A percentile compares a stretch with the other conserved stretches of the same genome.
Conservation (phyloP, 2,888 invertebrate genomes). For the Tuberolachnus salignus region DNA sequence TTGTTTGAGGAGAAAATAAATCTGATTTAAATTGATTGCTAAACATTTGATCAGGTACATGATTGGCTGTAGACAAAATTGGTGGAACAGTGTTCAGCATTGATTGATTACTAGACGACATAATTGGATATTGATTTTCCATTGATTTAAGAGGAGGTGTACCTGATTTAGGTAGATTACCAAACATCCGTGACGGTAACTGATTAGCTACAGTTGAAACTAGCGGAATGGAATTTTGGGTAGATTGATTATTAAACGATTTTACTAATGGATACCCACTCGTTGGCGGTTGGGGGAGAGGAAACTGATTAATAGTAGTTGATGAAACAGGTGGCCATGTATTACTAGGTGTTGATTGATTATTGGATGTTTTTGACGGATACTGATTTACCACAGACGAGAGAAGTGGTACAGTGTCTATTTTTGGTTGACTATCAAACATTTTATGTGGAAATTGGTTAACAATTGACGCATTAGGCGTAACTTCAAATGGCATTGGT, state of each 20-base stretch:
- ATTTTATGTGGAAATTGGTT: constrained; percentile 7
- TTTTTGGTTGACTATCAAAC: constrained; percentile 16
- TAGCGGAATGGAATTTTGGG: neutral
- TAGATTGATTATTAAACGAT: constrained; percentile 16
- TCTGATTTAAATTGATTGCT: neutral
- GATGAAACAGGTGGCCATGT: neutral
- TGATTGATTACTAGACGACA: constrained; percentile 6
- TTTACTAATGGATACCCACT: neutral
- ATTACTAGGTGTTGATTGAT: neutral
- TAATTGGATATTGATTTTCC: too few relatives aligned
- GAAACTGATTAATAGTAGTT: neutral
- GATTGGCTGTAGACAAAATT: neutral
- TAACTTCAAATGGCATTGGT: too few relatives aligned
- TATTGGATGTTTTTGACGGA: neutral
- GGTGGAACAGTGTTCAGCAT: neutral
- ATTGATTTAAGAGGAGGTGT: neutral
- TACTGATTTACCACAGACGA: neutral
- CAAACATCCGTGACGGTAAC: neutral
- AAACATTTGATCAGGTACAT: neutral
- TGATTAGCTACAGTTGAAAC: neutral
- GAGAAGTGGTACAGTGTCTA: too few relatives aligned
- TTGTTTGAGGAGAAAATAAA: neutral
- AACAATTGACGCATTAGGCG: neutral
- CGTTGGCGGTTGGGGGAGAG: neutral
- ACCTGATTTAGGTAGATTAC: neutral